A percentile compares a stretch with the other conserved stretches of the same genome.
Conservation (phyloP, 2,113 vertebrate genomes). For the Heterotilapia buettikoferi region DNA sequence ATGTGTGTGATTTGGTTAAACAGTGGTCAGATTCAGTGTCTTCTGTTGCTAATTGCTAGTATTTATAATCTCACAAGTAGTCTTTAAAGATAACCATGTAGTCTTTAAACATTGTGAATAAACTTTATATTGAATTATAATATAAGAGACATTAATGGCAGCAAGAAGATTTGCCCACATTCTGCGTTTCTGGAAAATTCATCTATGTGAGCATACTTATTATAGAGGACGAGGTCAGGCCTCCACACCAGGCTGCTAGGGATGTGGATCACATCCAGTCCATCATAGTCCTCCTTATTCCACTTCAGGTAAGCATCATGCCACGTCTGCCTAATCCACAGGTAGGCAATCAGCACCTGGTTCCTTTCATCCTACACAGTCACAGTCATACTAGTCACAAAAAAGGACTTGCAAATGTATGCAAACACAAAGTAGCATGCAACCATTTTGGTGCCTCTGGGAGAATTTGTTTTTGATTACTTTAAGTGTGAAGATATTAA, state of each 20-base stretch:
- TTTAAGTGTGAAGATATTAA: neutral
- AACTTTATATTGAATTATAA: neutral
- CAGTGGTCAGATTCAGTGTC: neutral
- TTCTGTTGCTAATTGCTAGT: neutral
- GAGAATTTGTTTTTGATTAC: neutral
- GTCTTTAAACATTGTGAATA: neutral
- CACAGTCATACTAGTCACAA: neutral
- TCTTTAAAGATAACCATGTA: neutral
- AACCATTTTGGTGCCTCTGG: neutral
- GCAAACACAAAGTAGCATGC: neutral
- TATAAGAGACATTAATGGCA: neutral
- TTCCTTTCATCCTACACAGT: constrained; percentile 88
- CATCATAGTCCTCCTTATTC: constrained; percentile 92
- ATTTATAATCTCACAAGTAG: neutral
- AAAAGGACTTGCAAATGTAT: neutral
- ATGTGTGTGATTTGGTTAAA: neutral
- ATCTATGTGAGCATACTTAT: constrained; percentile 79
- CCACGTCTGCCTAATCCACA: constrained; percentile 98
- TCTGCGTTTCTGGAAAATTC: neutral
- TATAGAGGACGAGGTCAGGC: constrained; percentile 94
- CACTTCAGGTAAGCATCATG: constrained; percentile 88
- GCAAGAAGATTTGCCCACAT: neutral
- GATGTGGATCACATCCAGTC: constrained; percentile 92
- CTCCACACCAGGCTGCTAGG: constrained; percentile 95
- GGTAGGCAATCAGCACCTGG: constrained; percentile 90